Evolutionary conservation across 92 coral and sea anemone genomes (phyloP), one percentile per base, ranked within the genome.

Genomic region (Heliopora coerulea): DNA sequence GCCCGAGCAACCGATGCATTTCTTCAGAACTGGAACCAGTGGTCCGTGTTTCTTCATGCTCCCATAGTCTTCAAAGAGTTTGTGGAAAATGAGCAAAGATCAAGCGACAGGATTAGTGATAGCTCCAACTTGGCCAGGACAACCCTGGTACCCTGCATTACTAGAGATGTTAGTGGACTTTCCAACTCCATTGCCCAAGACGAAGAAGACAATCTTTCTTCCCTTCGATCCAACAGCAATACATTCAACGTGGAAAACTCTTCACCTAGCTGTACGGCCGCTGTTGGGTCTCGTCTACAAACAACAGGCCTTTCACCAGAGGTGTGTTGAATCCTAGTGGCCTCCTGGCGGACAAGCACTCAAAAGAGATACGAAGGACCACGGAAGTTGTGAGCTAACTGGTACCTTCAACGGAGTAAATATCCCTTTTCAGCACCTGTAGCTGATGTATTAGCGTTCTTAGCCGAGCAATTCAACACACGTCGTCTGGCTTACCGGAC

Each of bases 361-460:
- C 79, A 79, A 29, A 64, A 79, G 28, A 54, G 84, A 39, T 75
- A 81, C 31, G 62, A 37, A 63, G 83, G 81, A 12, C 84, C 88
- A 18, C 79, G 84, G 73, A 28, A 75, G 35, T 57, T 65, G 21
- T 84, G 84, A 78, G 50, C 80, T 54, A 20, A 74, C 37, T 84
- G 82, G 81, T 79, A 80, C 54, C 34, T 72, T 20, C 69, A 50
- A 68, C 68, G 73, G 81, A 33, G 58, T 42, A 41, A 46, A 57
- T 84, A 81, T 50, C 75, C 60, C 88, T 66, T 80, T 59, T 84
- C 75, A 66, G 88, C 85, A 18, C 82, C 83, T 31, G 82, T 85
- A 31, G 54, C 54, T 32, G 84, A 79, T 61, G 83, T 84, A 12
- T 35, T 84, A 48, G 56, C 64, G 32, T 79, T 79, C 65, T 33